Evolutionary conservation across 2,888 invertebrate species (phyloP).

Genomic region (Drosophila emarginata): DNA sequence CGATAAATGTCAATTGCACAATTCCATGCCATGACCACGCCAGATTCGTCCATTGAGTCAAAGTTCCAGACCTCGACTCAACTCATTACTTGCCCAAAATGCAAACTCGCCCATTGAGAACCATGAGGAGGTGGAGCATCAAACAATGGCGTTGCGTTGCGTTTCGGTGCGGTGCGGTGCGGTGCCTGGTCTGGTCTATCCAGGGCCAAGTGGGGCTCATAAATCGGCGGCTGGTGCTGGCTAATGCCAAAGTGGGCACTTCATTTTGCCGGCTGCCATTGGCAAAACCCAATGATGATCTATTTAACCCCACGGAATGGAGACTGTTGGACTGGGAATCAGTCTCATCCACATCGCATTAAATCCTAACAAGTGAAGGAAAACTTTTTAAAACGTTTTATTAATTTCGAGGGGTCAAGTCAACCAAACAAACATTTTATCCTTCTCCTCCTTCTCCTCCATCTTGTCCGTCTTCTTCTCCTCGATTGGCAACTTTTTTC

Average conservation of each 20-base stretch:
- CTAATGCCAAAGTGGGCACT: conserved; percentile 65
- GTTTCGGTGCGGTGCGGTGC: not conserved
- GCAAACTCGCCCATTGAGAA: not conserved
- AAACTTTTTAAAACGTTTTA: conserved; percentile 32
- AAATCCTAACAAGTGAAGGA: conserved; percentile 2
- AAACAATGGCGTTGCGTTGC: conserved; percentile 3
- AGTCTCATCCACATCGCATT: not conserved
- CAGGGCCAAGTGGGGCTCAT: conserved; percentile 53
- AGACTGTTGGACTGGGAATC: not conserved
- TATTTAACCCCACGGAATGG: conserved; percentile 6
- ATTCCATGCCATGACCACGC: conserved; percentile 1
- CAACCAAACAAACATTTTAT: conserved; percentile 6
- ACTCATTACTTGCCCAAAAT: conserved; percentile 17
- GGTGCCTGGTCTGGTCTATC: not conserved
- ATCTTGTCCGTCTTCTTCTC: not conserved
- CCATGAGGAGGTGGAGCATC: not conserved
- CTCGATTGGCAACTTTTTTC: conserved; percentile 5
- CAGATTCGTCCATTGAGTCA: conserved; percentile 13
- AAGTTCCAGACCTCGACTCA: conserved; percentile 15
- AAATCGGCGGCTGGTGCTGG: conserved; percentile 45
- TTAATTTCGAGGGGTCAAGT: conserved; percentile 28
- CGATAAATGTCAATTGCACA: conserved; percentile 75
- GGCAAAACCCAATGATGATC: conserved; percentile 38
- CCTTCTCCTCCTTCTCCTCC: not conserved
- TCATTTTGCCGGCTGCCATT: conserved; percentile 55